phyloP scores from a whole-genome alignment of 2,113 vertebrate species.

The Neopipo cinnamomea region DNA sequence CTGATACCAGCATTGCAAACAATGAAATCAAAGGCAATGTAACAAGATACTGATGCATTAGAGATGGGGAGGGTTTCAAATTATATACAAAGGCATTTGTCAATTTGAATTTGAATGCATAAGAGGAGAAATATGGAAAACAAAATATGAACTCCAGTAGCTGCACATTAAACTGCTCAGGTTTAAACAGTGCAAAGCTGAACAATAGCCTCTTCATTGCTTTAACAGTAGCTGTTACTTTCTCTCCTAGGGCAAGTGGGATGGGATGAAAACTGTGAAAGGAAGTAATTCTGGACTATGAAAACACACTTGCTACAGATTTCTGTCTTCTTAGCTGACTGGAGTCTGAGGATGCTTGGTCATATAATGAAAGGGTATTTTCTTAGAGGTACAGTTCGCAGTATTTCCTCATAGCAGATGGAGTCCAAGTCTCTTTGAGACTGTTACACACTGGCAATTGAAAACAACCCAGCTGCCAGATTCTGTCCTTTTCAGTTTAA shows the following conservation, averaged over 20 bases:
- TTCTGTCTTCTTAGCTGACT: not conserved
- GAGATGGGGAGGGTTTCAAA: conserved; percentile 74
- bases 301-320: not conserved
- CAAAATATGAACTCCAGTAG: conserved; percentile 29
- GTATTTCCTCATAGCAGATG: not conserved
- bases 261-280: conserved; percentile 18
- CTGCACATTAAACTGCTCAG: conserved; percentile 17
- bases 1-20: conserved; percentile 74
- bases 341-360: not conserved
- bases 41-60: conserved; percentile 83
- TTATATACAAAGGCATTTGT: conserved; percentile 79
- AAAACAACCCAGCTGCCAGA: not conserved
- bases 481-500: not conserved
- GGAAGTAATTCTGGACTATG: not conserved
- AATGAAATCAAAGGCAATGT: conserved; percentile 79
- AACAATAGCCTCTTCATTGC: conserved; percentile 43
- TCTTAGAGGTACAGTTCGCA: not conserved
- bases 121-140: conserved; percentile 62
- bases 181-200: conserved; percentile 2
- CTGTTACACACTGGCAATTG: not conserved
- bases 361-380: not conserved
- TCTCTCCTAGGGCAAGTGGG: conserved; percentile 22
- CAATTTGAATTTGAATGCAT: conserved; percentile 79
- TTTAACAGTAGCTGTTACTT: conserved; percentile 43
- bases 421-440: not conserved